Evolutionary conservation across 2,797 vertebrate species (phyloP), one percentile per base, ranked within the genome.

Genomic region (Sebastolobus alascanus): DNA sequence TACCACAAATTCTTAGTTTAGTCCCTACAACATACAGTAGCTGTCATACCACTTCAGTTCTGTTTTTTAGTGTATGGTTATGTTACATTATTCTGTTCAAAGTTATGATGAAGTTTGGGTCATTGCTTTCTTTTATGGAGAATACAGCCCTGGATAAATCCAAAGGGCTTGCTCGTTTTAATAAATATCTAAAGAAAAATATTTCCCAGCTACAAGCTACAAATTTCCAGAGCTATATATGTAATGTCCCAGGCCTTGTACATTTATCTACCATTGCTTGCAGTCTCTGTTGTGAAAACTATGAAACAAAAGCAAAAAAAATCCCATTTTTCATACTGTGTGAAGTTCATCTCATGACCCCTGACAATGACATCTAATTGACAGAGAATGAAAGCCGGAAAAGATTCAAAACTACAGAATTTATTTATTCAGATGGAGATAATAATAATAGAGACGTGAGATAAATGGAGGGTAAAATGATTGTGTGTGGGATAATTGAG

Each of bases 401-500:
- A 40, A 60, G 12, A 58, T 67, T 63, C 2, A 50, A 8, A 55
- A 35, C 27, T 38, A 20, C 27, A 10, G 65, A 50, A 27, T 46
- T 65, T 1, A 56, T 71, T 54, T 64, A 22, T 56, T 75, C 13
- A 65, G 27, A 54, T 54, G 22, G 43, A 75, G 38, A 68, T 64
- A 68, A 60, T 70, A 59, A 31, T 35, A 77, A 82, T 50, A 71
- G 61, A 1, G 3, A 27, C 0, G 9, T 27, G 71, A 76, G 46
- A 70, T 72, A 5, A 63, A 69, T 60, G 75, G 50, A 67, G 68
- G 69, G 31, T 74, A 43, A 81, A 79, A 56, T 82, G 78, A 82
- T 52, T 73, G 71, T 58, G 60, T 58, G 64, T 73, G 63, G 61
- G 75, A 87, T 82, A 87, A 87, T 61, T 73, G 68, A 90, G 78